Evolutionary conservation across 2,113 vertebrate species (phyloP), one percentile per base, ranked within the genome.

Genomic region (Carassius gibelio): DNA sequence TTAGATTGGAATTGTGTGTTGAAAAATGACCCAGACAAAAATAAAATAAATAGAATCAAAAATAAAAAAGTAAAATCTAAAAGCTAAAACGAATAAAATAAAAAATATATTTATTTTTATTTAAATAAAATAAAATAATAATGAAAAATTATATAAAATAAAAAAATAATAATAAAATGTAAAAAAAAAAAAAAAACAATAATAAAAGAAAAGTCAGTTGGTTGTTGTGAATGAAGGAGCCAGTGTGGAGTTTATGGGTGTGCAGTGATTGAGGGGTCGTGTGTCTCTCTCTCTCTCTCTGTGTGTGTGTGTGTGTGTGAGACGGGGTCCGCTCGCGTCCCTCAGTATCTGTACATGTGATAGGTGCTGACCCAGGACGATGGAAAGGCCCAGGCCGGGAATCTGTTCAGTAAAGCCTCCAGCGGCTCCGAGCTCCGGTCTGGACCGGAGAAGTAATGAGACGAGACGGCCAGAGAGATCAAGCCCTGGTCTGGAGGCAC

Each of bases 341-440:
- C 30, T 95, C 91, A 95, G 94, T 95, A 95, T 84, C 91, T 89
- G 91, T 94, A 99, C 90, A 97, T 95, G 88, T 96, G 92, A 0
- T 99, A 99, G 38, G 97, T 97, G 90, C 96, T 98, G 93, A 97
- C 96, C 98, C 98, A 99, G 34, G 94, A 95, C 1, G 97, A 98
- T 30, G 96, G 94, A 86, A 98, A 98, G 0, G 94, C 92, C 98
- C 98, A 99, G 1, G 92, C 87, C 66, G 98, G 98, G 84, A 99
- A 95, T 86, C 90, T 95, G 23, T 87, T 85, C 64, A 95, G 90
- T 88, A 99, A 91, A 77, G 91, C 89, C 61, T 89, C 85, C 57
- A 99, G 93, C 85, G 93, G 91, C 88, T 94, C 91, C 5, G 97
- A 98, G 84, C 90, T 92, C 84, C 95, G 95, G 89, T 97, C 96